phyloP scores from a whole-genome alignment of 2,113 vertebrate genomes.

The Recurvirostra avosetta region DNA sequence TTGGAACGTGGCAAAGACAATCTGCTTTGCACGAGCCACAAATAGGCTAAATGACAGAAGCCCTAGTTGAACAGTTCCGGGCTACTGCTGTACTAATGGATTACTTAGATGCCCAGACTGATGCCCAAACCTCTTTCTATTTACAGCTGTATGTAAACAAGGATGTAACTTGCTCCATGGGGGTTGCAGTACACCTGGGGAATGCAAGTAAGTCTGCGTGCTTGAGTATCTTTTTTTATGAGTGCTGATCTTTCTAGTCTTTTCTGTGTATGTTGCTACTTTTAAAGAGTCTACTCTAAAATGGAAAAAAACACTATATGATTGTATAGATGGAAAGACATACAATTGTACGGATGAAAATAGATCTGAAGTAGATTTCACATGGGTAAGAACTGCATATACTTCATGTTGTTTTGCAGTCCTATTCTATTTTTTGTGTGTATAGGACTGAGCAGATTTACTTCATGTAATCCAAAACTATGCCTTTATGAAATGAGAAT shows the following conservation, averaged over 20 bases:
- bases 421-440: rapidly evolving
- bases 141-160: constrained; percentile 90
- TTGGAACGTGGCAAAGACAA: neutral
- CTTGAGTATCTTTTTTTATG: neutral
- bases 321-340: too few species aligned
- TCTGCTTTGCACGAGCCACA: neutral
- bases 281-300: neutral
- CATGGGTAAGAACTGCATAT: neutral
- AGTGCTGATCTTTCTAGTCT: neutral
- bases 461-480: neutral
- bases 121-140: constrained; percentile 12
- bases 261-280: neutral
- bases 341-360: neutral
- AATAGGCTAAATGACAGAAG: neutral
- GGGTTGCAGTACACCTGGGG: constrained; percentile 80
- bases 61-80: neutral
- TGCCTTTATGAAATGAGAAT: neutral
- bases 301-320: neutral
- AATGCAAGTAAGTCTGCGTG: constrained; percentile 87
- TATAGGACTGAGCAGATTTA: neutral
- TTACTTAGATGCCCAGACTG: neutral
- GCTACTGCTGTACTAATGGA: neutral
- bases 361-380: neutral
- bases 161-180: constrained; percentile 89
- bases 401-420: neutral